Evolutionary conservation across 2,888 invertebrate genomes (phyloP), one percentile per base, ranked within the genome.

Genomic region (Aphidoletes aphidimyza): DNA sequence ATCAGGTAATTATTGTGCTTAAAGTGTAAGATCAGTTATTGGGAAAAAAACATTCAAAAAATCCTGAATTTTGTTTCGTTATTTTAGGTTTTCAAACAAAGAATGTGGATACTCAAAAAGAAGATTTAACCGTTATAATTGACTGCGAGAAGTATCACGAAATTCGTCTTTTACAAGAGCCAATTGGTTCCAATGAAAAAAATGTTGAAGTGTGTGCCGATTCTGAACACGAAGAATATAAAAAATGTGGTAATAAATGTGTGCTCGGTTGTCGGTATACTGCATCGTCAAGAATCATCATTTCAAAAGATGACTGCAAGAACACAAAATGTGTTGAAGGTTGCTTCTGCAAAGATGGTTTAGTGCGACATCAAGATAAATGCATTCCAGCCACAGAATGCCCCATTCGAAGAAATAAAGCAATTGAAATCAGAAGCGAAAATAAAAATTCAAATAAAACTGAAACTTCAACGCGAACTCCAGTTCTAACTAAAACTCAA

Each of bases 181-280:
- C 54, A 22, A 54, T 22, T 54, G 22, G 5, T 14, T 6, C 54
- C n/a, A 54, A n/a, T 54, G n/a, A n/a, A n/a, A n/a, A n/a, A n/a
- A n/a, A n/a, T n/a, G n/a, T n/a, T n/a, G n/a, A n/a, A 45, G 14
- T 45, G 8, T 45, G 45, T 45, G 34, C 5, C 9, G 14, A n/a
- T 34, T 1, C 34, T 17, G 30, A 34, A 17, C 42, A 83, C 45
- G 83, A 83, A 42, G 83, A 26, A 17, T 83, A 45, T 83, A 1
- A 26, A 83, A n/a, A 39, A 17, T 83, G 83, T 45, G 83, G 83
- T 45, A 26, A 26, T 5, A 83, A 83, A 37, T 83, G 83, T 83
- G 45, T 83, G n/a, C 14, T 83, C 0, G 26, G 83, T 0, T 83
- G 83, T 83, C 39, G 26, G 2, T 45, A 26, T 45, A 0, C 69